Evolutionary conservation across 2,113 vertebrate species (phyloP).

Genomic region (Eubucco bourcierii): DNA sequence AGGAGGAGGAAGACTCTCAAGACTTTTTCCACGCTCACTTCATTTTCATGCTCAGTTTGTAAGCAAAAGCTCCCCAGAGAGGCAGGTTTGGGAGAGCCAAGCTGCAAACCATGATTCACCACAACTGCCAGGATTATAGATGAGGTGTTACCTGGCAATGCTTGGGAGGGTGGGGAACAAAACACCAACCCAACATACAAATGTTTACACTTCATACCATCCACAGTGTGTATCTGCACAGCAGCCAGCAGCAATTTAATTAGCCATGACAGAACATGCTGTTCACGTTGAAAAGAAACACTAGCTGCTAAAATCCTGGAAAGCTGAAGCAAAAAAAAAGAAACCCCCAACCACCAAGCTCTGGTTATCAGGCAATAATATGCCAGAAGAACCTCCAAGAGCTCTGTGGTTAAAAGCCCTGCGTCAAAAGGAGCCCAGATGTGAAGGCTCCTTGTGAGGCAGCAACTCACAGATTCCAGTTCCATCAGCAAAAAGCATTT

Average conservation of each 20-base stretch:
- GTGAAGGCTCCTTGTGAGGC: not conserved
- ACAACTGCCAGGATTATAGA: slow-evolving; percentile 37
- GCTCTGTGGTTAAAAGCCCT: not conserved
- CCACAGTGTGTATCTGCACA: slow-evolving; percentile 62
- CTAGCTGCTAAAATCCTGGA: slow-evolving; percentile 61
- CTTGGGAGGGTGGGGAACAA: no score
- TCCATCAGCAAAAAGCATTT: not conserved
- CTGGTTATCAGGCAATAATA: slow-evolving; percentile 34
- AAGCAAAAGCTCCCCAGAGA: not conserved
- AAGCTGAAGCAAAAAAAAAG: slow-evolving; percentile 35
- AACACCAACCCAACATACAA: slow-evolving; percentile 19
- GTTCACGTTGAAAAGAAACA: slow-evolving; percentile 51
- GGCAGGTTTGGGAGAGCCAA: not conserved
- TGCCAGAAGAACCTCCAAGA: slow-evolving; percentile 30
- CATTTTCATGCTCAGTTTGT: not conserved
- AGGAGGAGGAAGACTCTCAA: not conserved
- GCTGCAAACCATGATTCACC: slow-evolving; percentile 44
- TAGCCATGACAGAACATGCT: slow-evolving; percentile 63
- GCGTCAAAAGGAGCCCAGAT: not conserved
- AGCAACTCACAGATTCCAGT: rapidly evolving
- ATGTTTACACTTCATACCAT: slow-evolving; percentile 59
- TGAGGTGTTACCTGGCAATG: slow-evolving; percentile 50
- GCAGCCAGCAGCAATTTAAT: slow-evolving; percentile 66
- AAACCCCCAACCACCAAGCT: not conserved
- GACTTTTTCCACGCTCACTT: not conserved